Evolutionary conservation across 2,113 vertebrate genomes (phyloP), one percentile per base, ranked within the genome.

Genomic region (Oncorhynchus clarkii): DNA sequence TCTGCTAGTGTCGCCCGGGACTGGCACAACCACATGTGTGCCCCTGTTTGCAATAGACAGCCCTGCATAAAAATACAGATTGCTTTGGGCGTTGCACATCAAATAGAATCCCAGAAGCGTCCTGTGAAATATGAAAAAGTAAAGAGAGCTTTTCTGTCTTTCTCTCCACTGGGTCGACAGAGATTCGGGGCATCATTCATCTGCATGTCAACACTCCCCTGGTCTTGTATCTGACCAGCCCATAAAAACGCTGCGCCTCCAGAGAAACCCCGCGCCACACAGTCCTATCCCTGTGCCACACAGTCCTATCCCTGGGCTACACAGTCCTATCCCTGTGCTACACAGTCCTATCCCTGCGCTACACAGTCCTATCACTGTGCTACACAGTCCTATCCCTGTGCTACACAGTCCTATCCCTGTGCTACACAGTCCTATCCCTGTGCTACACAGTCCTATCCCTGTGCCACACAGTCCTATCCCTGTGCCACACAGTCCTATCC

Each of bases 191-290:
- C 70, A 83, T 86, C 75, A 82, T 77, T 69, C 65, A 76, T 67
- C 18, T 24, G 54, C 9, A 45, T 45, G 39, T 45, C 39, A 65
- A 54, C 57, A 62, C 27, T 31, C 45, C 68, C 13, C 16, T 29
- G 67, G 78, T 22, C 67, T 75, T 83, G 39, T 45, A 45, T 72
- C 65, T 65, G 69, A 76, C 71, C 26, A 76, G 31, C 68, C 71
- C 68, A 76, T 77, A 79, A 82, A 82, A 73, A 82, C 73, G 78
- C 80, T 8, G 69, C 62, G 69, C 70, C 67, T 79, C 13, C 67
- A 45, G 31, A 11, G 31, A 68, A 13, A 49, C 39, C 20, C 20
- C 12, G 1, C 1, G 1, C 2, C 4, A 45, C 68, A 20, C 5
- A 13, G 1, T 34, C 59, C 79, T 48, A 49, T 75, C 69, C 67